Base-by-base conservation (phyloP, 2,113 vertebrate species). In the Rousettus leschenaultii region DNA sequence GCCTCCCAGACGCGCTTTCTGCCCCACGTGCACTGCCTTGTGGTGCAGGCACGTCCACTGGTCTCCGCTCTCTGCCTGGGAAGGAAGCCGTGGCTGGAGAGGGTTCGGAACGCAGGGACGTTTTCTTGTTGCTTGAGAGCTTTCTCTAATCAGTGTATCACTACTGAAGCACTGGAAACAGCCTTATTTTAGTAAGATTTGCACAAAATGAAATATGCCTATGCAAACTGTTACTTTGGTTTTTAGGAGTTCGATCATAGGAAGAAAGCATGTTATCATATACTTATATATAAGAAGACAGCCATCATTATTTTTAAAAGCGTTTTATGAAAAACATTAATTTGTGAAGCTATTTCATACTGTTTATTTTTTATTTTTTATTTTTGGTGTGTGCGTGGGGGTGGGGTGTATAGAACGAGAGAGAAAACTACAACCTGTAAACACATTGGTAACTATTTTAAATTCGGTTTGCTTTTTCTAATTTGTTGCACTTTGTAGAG, bases 161-260 rank as follows among this genome's bases (percentile, higher is more conserved):
- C 94, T 95, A 93, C 97, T 94, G 90, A 97, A 97, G 82, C 77
- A 53, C 82, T 3, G 48, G 7, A 95, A 92, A 88, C 77, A 88
- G 98, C 98, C 98, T 98, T 98, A 98, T 94, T 97, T 94, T 95
- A 97, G 91, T 97, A 86, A 97, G 90, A 98, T 98, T 98, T 98
- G 98, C 98, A 98, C 98, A 98, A 93, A 97, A 65, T 87, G 92
- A 94, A 94, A 71, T 55, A 22, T 96, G 94, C 96, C 97, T 98
- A 98, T 98, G 98, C 98, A 98, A 98, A 97, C 85, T 77, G 24
- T 98, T 96, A 86, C 91, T 70, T 48, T 96, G 70, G 65, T 59
- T 89, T 79, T 65, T 93, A 95, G 94, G 83, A 66, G 40, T 96
- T 96, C 92, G 95, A 96, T 95, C 96, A 97, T 95, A 89, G 97